Evolutionary conservation across 1,140 invertebrate genomes (phyloP), one percentile per base, ranked within the genome.

Genomic region (Neoseiulus cucumeris): DNA sequence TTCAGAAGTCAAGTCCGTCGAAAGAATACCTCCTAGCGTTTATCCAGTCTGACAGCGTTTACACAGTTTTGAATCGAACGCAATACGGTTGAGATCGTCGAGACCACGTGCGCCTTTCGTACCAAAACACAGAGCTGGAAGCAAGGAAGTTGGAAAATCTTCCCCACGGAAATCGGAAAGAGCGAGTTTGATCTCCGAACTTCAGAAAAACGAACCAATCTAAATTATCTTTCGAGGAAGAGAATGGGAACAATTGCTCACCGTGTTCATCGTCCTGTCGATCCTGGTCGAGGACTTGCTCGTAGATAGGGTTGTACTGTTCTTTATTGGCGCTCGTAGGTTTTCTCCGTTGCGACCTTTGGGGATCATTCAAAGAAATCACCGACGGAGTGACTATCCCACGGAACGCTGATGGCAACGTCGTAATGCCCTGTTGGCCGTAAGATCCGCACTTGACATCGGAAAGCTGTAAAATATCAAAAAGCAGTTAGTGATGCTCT

Each of bases 271-370:
- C 51, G 25, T 59, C 51, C 9, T 59, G 51, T 2, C 51, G 51
- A 20, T 59, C 51, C 51, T 59, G 51, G 33, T 59, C 51, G 33
- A 59, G 51, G 51, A 59, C 51, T 25, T 59, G 51, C 22, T 59
- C 51, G 51, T 59, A 59, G 51, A 59, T 59, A 12, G 51, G 51
- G 51, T 59, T 59, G 51, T 59, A 59, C 51, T 59, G 51, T 33
- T 59, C 51, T 25, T 59, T 59, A 20, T 59, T 59, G 51, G 51
- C 51, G 51, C 51, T 20, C 51, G 33, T 14, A 25, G 25, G 51
- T 59, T 59, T 59, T 33, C 51, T 12, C 22, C 51, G 51, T 33
- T 59, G 51, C 9, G 51, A 59, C 14, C 51, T 25, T 25, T 59
- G 51, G 14, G 51, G 51, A 59, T 59, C 51, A 9, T 59, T 59